phyloP scores from a whole-genome alignment of 1,140 invertebrate species.

The Lasioglossum baleicum region DNA sequence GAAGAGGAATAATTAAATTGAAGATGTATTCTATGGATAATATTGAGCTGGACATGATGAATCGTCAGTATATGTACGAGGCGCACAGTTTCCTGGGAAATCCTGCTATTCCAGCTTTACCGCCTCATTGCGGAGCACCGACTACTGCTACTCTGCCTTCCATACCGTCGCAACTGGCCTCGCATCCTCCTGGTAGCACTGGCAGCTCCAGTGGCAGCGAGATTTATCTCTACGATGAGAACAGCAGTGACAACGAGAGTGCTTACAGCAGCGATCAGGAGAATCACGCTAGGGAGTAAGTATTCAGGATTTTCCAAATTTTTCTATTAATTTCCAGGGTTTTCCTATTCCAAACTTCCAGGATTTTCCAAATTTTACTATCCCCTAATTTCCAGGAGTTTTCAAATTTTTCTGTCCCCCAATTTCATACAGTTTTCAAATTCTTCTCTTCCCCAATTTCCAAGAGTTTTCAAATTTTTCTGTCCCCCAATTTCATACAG shows the following conservation, averaged over 20 bases:
- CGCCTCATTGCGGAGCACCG: constrained; percentile 67
- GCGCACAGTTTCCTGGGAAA: constrained; percentile 78
- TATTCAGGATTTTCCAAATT: not conserved
- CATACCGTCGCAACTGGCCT: constrained; percentile 68
- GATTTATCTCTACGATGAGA: constrained; percentile 74
- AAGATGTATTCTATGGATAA: constrained; percentile 81
- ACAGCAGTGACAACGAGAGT: constrained; percentile 75
- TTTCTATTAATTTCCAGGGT: too few relatives aligned
- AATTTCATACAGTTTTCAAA: too few relatives aligned
- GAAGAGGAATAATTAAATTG: not conserved
- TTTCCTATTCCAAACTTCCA: too few relatives aligned
- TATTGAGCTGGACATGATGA: constrained; percentile 79
- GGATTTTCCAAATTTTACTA: too few relatives aligned
- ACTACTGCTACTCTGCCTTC: constrained; percentile 66
- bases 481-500: too few relatives aligned
- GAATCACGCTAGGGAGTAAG: constrained; percentile 74
- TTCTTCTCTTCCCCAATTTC: too few relatives aligned
- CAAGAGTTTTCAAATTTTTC: too few relatives aligned
- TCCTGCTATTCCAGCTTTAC: constrained; percentile 69
- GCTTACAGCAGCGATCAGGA: constrained; percentile 75
- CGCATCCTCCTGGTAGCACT: constrained; percentile 73
- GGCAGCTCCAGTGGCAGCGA: constrained; percentile 77
- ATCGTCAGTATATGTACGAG: constrained; percentile 81
- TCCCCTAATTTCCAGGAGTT: too few relatives aligned
- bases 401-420: too few relatives aligned